Conservation (phyloP, 2,113 vertebrate genomes). For the Percina caprodes region DNA sequence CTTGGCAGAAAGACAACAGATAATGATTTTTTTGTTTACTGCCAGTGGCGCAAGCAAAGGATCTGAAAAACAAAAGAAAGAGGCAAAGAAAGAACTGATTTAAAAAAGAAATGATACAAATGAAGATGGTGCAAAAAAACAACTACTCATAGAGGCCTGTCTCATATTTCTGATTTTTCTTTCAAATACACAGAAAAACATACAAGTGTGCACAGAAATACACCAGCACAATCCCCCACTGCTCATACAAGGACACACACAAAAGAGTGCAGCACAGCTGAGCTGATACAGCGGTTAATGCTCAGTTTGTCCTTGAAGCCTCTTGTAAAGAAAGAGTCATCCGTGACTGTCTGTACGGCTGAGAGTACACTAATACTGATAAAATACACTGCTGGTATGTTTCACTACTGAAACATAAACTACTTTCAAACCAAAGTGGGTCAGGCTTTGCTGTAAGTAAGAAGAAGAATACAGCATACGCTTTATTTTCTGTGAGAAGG, state of each 20-base stretch:
- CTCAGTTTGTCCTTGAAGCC: slow-evolving; percentile 68
- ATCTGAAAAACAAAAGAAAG: slow-evolving; percentile 3
- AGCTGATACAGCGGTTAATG: slow-evolving; percentile 40
- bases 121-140: slow-evolving; percentile 34
- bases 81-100: slow-evolving; percentile 23
- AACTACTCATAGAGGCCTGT: slow-evolving; percentile 18
- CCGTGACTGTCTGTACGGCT: slow-evolving; percentile 48
- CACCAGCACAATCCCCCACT: slow-evolving; percentile 16
- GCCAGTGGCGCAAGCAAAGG: slow-evolving; percentile 32
- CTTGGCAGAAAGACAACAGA: slow-evolving; percentile 41
- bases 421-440: slow-evolving; percentile 40
- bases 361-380: slow-evolving; percentile 38
- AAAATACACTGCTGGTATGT: slow-evolving; percentile 28
- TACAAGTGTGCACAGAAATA: not conserved
- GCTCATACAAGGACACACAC: slow-evolving; percentile 16
- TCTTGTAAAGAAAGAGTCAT: slow-evolving; percentile 47
- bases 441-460: slow-evolving; percentile 17
- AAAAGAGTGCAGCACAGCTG: slow-evolving; percentile 17
- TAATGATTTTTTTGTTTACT: slow-evolving; percentile 60
- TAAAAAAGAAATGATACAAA: slow-evolving; percentile 31
- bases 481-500: slow-evolving; percentile 22
- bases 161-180: slow-evolving; percentile 30
- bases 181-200: slow-evolving; percentile 5
- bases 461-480: not conserved
- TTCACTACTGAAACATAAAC: slow-evolving; percentile 29